Conservation (phyloP, 2,113 vertebrate species). For the Corapipo altera region DNA sequence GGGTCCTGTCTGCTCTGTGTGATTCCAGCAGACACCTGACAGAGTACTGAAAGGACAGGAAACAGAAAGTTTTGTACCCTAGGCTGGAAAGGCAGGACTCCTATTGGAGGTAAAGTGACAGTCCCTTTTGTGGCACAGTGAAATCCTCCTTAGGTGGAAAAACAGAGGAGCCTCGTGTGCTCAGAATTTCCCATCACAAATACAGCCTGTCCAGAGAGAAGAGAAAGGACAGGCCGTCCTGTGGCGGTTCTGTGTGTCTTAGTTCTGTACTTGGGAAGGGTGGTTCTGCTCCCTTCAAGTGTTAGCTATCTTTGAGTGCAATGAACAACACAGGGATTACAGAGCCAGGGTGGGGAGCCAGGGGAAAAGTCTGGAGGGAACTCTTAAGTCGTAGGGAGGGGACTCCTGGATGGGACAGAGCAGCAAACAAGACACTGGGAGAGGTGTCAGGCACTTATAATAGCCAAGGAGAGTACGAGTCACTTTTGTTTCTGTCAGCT, state of each 20-base stretch:
- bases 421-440: background rate
- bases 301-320: background rate
- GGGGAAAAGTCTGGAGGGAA: background rate
- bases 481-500: background rate
- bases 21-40: background rate
- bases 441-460: background rate
- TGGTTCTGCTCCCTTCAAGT: background rate
- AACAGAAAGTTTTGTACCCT: background rate
- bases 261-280: accelerated
- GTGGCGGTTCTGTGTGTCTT: background rate
- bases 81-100: background rate
- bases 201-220: background rate
- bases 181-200: background rate
- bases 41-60: background rate
- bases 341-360: background rate
- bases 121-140: background rate
- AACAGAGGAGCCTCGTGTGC: background rate
- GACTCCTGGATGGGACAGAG: background rate
- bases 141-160: background rate
- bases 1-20: background rate
- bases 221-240: background rate
- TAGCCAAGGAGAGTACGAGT: background rate
- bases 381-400: background rate
- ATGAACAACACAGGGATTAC: background rate
- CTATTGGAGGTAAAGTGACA: background rate